Evolutionary conservation across 2,888 invertebrate species (phyloP), one percentile per base, ranked within the genome.

Genomic region (Volucella zonaria): DNA sequence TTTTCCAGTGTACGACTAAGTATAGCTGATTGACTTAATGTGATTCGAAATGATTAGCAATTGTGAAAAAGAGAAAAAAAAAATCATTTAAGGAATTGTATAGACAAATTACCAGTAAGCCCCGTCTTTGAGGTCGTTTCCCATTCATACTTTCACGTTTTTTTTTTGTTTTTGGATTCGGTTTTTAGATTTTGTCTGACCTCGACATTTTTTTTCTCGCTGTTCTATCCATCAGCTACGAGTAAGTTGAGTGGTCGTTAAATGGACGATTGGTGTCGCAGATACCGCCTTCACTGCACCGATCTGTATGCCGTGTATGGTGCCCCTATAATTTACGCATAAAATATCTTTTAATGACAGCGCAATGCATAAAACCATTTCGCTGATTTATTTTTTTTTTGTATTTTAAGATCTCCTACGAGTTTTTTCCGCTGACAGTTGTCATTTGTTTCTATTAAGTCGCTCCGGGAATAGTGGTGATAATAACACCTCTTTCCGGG

Each of bases 381-480:
- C 61, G 59, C 47, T 49, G 47, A n/a, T 23, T 78, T 56, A 42
- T 15, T 68, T 40, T n/a, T 59, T 14, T 18, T 38, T 43, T 71
- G 18, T n/a, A 23, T 23, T 2, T 23, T 3, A 9, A 40, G 42
- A 18, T 82, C 49, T 77, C 18, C 45, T 74, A 42, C 51, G 67
- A 78, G 67, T 73, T 61, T 74, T 68, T 68, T 67, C 52, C 43
- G 80, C 45, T 80, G 80, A 80, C 79, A 80, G 70, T 76, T 80
- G 80, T 76, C 83, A 67, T 80, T 83, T 83, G 75, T 80, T 83
- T 83, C 75, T 76, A 80, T 83, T 80, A 83, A 83, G 80, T 80
- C 79, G 80, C 75, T 61, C 70, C 49, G 75, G 2, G 18, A 2
- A 66, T 66, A 71, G 31, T 23, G 3, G 18, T 23, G 18, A 66